phyloP scores from a whole-genome alignment of 2,113 vertebrate genomes.

The Siphamia tubifer region DNA sequence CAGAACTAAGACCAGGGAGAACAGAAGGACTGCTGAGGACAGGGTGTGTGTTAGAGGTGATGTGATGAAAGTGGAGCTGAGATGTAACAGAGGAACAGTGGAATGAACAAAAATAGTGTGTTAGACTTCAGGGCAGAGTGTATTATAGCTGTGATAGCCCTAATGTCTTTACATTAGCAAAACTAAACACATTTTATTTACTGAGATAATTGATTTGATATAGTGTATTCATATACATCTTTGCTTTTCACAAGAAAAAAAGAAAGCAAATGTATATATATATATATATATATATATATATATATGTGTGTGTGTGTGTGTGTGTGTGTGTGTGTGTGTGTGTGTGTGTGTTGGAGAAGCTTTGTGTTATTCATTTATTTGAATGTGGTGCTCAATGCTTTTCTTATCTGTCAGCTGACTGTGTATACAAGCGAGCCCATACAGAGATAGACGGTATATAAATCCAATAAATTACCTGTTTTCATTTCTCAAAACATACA shows the following conservation, averaged over 20 bases:
- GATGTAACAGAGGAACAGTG: neutral
- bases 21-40: constrained; percentile 2
- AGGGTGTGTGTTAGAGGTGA: constrained; percentile 1
- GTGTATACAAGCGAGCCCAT: too few relatives aligned
- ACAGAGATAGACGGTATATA: too few relatives aligned
- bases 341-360: too few relatives aligned
- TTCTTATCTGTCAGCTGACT: neutral
- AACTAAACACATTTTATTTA: neutral
- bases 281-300: too few relatives aligned
- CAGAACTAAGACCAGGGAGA: neutral
- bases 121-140: neutral
- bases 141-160: neutral
- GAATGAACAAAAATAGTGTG: neutral
- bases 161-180: neutral
- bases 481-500: too few relatives aligned
- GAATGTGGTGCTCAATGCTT: neutral
- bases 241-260: too few relatives aligned
- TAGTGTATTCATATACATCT: neutral
- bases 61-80: neutral
- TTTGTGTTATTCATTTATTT: too few relatives aligned
- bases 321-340: too few relatives aligned
- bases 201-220: neutral
- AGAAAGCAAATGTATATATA: too few relatives aligned
- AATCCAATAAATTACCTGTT: too few relatives aligned
- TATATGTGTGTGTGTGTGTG: too few relatives aligned